A percentile compares a stretch with the other conserved stretches of the same genome.
Conservation (phyloP, 92 coral and sea anemone species). For the Pocillopora meandrina region DNA sequence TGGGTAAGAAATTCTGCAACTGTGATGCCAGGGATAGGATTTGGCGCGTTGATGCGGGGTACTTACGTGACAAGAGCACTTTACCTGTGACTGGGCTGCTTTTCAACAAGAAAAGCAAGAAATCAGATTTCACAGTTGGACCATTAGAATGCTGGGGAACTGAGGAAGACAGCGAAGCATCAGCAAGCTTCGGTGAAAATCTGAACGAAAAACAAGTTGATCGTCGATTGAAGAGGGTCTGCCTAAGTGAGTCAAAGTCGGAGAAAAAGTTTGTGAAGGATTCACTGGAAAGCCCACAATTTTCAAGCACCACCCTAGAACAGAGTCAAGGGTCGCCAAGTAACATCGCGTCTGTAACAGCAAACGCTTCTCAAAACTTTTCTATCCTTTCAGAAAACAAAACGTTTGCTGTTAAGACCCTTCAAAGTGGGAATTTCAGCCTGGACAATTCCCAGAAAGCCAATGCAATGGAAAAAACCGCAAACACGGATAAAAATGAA, state of each 20-base stretch:
- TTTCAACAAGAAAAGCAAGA: conserved; percentile 54
- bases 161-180: neutral
- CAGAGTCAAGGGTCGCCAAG: neutral
- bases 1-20: conserved; percentile 65
- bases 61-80: conserved; percentile 40
- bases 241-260: neutral
- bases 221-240: conserved; percentile 2
- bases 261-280: neutral
- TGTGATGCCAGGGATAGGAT: conserved; percentile 69
- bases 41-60: conserved; percentile 85
- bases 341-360: neutral
- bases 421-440: neutral
- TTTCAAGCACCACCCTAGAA: neutral
- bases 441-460: neutral
- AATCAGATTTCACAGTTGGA: conserved; percentile 65
- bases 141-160: conserved; percentile 94
- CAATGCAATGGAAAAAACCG: neutral
- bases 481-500: neutral
- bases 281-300: neutral
- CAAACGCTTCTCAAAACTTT: neutral
- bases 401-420: too few species aligned
- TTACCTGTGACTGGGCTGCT: conserved; percentile 69
- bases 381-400: neutral
- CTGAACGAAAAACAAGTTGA: neutral
- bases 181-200: neutral